Conservation (phyloP, 2,113 vertebrate species). For the Drymodes brunneopygia region DNA sequence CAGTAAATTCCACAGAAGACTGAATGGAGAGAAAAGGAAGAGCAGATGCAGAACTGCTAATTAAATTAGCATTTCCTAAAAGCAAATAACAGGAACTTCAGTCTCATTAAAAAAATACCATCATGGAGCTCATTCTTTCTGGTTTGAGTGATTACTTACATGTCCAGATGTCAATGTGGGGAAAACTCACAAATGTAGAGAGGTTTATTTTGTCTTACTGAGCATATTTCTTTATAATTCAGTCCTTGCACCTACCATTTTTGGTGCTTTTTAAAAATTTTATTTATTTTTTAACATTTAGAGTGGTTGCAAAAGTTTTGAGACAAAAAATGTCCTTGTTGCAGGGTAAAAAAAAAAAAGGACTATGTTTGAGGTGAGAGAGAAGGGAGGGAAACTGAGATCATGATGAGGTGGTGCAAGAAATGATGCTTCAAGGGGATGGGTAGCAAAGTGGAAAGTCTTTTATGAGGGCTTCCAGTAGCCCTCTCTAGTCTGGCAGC, state of each 20-base stretch:
- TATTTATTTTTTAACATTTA: not conserved
- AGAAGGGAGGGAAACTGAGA: not conserved
- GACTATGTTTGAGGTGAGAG: not conserved
- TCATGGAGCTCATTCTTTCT: not conserved
- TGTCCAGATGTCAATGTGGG: not conserved
- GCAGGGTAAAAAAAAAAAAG: too few species aligned
- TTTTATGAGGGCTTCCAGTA: not conserved
- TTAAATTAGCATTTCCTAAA: conserved; percentile 20
- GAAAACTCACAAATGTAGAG: not conserved
- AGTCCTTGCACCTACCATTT: not conserved
- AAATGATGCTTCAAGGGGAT: not conserved
- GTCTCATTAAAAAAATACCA: not conserved
- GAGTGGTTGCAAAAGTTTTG: not conserved
- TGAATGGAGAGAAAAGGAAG: not conserved
- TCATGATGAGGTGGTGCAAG: not conserved
- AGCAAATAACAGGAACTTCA: not conserved
- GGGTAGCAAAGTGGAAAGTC: not conserved
- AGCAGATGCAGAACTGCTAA: not conserved
- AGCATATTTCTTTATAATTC: not conserved
- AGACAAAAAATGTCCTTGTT: not conserved
- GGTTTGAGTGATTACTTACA: not conserved
- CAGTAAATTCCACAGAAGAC: not conserved
- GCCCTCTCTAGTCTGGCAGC: not conserved
- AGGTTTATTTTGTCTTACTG: not conserved
- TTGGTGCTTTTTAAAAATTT: not conserved